Evolutionary conservation across 2,888 invertebrate species (phyloP).

Genomic region (Quadroppia sp.): DNA sequence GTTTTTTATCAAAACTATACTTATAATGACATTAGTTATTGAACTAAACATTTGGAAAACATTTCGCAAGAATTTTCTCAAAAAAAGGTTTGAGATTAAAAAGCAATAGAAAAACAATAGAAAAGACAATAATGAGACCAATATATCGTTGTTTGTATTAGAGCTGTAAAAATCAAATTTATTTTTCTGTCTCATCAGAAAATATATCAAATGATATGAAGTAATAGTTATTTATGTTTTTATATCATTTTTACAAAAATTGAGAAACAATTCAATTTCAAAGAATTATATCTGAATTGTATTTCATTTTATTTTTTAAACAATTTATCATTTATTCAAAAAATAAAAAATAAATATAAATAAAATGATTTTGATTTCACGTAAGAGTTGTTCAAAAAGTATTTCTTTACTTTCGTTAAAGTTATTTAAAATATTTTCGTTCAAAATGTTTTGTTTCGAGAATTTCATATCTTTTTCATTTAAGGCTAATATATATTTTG

Average conservation of each 20-base stretch:
- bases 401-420: no score
- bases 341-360: no score
- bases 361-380: no score
- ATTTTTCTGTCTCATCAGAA: no score
- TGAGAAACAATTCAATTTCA: neutral
- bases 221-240: no score
- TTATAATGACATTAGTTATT: conserved; percentile 25
- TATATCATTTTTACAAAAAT: no score
- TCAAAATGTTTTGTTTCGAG: no score
- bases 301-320: neutral
- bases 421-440: no score
- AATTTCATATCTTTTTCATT: no score
- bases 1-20: neutral
- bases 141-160: neutral
- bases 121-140: neutral
- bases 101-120: neutral
- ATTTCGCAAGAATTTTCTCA: neutral
- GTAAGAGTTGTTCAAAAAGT: no score
- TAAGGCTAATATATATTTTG: neutral
- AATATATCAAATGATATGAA: neutral
- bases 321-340: neutral
- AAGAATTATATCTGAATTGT: neutral
- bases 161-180: no score
- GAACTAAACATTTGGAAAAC: neutral
- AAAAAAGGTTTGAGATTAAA: neutral